Base-by-base conservation (phyloP, 2,113 vertebrate species). In the Hipposideros armiger region DNA sequence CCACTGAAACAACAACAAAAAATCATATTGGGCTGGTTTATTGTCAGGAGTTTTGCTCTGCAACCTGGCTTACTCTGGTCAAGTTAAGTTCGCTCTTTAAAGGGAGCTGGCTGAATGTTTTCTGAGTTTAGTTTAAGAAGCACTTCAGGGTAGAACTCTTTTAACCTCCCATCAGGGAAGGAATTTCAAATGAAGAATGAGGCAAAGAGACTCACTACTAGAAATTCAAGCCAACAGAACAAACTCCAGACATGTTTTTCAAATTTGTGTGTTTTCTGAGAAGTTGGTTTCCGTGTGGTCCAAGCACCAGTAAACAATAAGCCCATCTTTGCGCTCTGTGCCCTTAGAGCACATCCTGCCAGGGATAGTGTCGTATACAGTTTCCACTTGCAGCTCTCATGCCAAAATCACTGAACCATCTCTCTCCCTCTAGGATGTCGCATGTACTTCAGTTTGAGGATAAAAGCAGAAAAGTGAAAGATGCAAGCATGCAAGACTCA, bases 391-490 rank as follows among this genome's bases (percentile, higher is more conserved):
- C 9, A 0, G 0, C 90, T 97, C 62, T 91, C 9, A 73, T 17
- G 91, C 86, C 73, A 62, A 66, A 95, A 5, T 90, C 93, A 96
- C 86, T 69, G 70, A 94, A 40, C 83, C 40, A 5, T 89, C 80
- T 97, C 83, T 98, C 86, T 97, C 90, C 98, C 91, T 98, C 90
- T 98, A 99, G 99, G 99, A 98, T 99, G 99, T 99, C 98, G 9
- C 99, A 99, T 70, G 98, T 99, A 64, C 99, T 99, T 97, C 99
- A 99, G 40, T 99, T 99, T 98, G 99, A 99, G 91, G 99, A 99
- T 94, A 99, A 99, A 98, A 99, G 91, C 99, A 99, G 99, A 97
- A 99, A 99, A 96, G 99, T 99, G 87, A 99, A 99, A 98, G 99
- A 99, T 90, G 99, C 99, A 98, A 99, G 98, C 98, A 98, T 99